A percentile compares a stretch with the other conserved stretches of the same genome.
Conservation (phyloP, 2,113 vertebrate species). For the Lasiurus borealis region DNA sequence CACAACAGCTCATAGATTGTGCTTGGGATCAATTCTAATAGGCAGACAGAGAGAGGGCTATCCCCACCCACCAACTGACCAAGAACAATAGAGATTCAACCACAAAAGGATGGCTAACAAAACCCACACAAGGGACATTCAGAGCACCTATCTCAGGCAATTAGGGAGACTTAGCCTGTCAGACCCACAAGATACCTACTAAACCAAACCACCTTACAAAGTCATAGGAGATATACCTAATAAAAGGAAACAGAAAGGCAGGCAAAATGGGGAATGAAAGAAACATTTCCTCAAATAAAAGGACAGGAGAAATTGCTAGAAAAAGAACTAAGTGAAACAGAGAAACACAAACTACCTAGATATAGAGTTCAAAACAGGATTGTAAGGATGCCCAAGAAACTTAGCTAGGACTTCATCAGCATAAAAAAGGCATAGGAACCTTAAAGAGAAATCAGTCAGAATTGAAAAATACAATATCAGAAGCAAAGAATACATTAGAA, state of each 20-base stretch:
- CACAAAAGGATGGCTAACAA: background rate
- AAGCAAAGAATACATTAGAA: background rate
- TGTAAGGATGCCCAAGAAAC: background rate
- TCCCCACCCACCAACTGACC: background rate
- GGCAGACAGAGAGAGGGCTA: background rate
- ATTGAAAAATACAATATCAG: background rate
- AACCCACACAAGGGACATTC: background rate
- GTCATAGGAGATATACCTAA: too few relatives aligned
- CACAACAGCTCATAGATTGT: background rate
- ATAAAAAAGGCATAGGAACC: background rate
- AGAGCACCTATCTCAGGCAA: background rate
- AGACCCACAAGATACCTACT: background rate
- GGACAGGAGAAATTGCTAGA: background rate
- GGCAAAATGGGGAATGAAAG: background rate
- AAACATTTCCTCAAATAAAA: background rate
- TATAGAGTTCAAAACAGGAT: background rate
- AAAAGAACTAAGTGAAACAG: background rate
- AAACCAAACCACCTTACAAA: background rate
- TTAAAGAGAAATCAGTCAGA: background rate
- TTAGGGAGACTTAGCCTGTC: background rate
- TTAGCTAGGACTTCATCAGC: background rate
- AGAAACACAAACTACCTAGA: background rate
- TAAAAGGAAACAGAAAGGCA: background rate
- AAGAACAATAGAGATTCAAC: background rate
- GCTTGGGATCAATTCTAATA: background rate